Percentiles rank a stretch among this genome's conserved stretches.
phyloP scores from a whole-genome alignment of 35 echinoderm and acorn worm genomes.

The Heliocidaris tuberculata region DNA sequence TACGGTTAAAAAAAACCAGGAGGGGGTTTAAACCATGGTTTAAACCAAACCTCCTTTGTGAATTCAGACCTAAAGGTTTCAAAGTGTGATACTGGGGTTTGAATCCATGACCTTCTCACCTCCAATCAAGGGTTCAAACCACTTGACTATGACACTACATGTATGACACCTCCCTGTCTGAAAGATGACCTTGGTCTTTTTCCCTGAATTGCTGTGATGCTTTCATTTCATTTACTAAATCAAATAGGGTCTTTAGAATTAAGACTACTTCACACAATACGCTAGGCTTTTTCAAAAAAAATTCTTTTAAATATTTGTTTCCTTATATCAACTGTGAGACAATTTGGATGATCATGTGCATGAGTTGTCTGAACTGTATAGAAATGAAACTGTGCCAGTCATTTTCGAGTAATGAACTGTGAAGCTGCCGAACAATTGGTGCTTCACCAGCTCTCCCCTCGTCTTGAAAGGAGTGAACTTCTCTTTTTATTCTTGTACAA shows the following conservation, averaged over 20 bases:
- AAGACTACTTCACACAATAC: not conserved
- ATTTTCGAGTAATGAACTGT: not conserved
- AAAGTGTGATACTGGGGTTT: too few species aligned
- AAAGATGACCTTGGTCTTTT: too few species aligned
- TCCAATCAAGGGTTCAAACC: too few species aligned
- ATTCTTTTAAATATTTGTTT: not conserved
- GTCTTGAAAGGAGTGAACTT: not conserved
- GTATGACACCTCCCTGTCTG: too few species aligned
- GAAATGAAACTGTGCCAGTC: not conserved
- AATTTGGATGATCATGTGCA: not conserved
- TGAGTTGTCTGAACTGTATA: not conserved
- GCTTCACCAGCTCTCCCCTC: not conserved
- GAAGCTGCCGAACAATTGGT: not conserved
- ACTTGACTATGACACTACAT: too few species aligned
- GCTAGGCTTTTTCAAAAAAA: not conserved
- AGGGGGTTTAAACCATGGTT: too few species aligned
- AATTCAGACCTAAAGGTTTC: too few species aligned
- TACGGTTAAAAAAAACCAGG: too few species aligned
- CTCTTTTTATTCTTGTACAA: not conserved
- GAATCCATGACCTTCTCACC: too few species aligned
- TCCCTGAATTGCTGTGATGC: too few species aligned
- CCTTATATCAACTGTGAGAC: not conserved
- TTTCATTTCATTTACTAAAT: not conserved
- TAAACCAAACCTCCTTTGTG: too few species aligned
- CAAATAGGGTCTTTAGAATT: not conserved